Evolutionary conservation across 2,888 invertebrate genomes (phyloP), one percentile per base, ranked within the genome.

Genomic region (Hyposoter didymator): DNA sequence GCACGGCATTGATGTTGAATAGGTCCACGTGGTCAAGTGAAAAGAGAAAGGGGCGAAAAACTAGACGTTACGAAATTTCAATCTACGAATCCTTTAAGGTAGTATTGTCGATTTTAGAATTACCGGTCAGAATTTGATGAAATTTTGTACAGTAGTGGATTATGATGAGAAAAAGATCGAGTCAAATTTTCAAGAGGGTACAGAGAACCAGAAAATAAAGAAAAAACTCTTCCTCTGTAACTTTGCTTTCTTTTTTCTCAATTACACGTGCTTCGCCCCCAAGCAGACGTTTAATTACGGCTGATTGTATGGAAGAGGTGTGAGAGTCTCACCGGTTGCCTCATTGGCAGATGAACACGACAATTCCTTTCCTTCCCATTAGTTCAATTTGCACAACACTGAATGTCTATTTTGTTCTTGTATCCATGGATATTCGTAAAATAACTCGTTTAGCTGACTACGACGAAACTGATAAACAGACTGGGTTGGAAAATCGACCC

Each of bases 261-360:
- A 45, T 47, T 52, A 76, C 73, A 72, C 55, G 59, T 19, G n/a
- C 52, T 64, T 8, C 43, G 79, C 5, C 59, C 19, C 72, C n/a
- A 10, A 19, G 73, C 67, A 59, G 39, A 47, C 43, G 22, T 22
- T 52, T 76, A 59, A 80, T 84, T 84, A 76, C 73, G 76, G 76
- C 76, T 59, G 72, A 80, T 80, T 45, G 47, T 47, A 8, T 62
- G 72, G 7, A 32, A 76, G 17, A 35, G 8, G 35, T 52, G 52
- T 75, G 12, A 67, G 55, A n/a, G 39, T 39, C 39, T 39, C 47
- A 45, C 67, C 70, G 32, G 52, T 28, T 70, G 64, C 39, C 76
- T 70, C 47, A 84, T 80, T 80, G 62, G 79, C 39, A 43, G 49
- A 45, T 64, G 62, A 35, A 45, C 32, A 64, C 49, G 69, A 79